These are phyloP conservation scores for Thomomys bottae DNA, from an alignment of 2,113 vertebrate genomes.

Conservation along the genomic window DNA sequence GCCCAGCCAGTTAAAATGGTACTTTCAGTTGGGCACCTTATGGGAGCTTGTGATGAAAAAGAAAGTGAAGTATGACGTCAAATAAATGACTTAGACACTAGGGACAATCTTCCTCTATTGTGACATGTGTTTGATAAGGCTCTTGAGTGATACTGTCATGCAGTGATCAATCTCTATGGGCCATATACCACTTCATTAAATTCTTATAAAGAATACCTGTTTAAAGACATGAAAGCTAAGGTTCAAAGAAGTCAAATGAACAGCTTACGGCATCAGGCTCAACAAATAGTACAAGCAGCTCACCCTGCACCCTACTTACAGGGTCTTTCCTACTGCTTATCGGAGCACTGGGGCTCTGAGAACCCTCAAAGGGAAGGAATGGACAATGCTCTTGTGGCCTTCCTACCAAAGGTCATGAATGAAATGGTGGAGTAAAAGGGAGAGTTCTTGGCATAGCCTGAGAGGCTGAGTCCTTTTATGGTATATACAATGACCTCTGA, in stretches of 20 bases:
- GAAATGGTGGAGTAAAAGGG: no score
- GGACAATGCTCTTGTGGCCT: neutral
- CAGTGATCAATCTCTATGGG: no score
- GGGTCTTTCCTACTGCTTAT: neutral
- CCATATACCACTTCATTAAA: neutral
- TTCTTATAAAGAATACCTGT: neutral
- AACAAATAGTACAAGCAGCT: neutral
- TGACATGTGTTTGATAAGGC: neutral
- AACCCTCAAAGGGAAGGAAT: neutral
- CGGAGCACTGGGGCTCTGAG: neutral
- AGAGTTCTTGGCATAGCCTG: no score
- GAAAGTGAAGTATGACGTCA: neutral
- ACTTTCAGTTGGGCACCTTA: neutral
- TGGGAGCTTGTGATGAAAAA: neutral
- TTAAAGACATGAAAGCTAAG: conserved; percentile 13
- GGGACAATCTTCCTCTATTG: neutral
- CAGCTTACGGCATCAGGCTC: neutral
- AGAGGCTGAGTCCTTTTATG: no score
- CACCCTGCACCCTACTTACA: rapidly evolving
- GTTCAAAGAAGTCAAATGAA: neutral
- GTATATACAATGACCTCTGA: no score
- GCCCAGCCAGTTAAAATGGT: neutral
- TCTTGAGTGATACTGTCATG: neutral
- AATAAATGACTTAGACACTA: neutral
- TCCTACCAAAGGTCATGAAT: no score